Evolutionary conservation across 2,113 vertebrate species (phyloP).

Genomic region (Euleptes europaea): DNA sequence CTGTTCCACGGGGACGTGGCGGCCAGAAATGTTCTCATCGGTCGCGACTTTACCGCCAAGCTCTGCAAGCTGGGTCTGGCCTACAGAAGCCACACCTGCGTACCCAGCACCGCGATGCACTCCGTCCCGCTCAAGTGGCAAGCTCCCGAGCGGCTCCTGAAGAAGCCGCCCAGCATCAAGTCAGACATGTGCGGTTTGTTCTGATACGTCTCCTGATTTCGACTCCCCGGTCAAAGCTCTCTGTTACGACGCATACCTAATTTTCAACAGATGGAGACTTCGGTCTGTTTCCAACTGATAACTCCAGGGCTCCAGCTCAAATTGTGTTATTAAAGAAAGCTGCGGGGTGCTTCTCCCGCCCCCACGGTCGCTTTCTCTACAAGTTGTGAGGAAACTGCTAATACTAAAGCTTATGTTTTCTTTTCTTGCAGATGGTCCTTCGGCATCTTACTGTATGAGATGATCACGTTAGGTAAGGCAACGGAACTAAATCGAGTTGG

Average conservation of each 20-base stretch:
- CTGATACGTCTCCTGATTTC: not conserved
- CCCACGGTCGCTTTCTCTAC: not conserved
- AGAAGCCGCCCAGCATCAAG: slow-evolving; percentile 71
- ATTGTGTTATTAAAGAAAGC: not conserved
- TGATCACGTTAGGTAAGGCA: slow-evolving; percentile 88
- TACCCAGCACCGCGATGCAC: slow-evolving; percentile 57
- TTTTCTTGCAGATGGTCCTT: slow-evolving; percentile 88
- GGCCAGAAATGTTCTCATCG: slow-evolving; percentile 87
- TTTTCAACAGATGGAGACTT: not conserved
- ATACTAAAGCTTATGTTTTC: not conserved
- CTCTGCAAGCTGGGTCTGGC: slow-evolving; percentile 86
- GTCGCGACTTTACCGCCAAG: slow-evolving; percentile 81
- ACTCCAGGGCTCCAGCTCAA: not conserved
- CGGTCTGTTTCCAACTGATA: not conserved
- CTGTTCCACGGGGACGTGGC: slow-evolving; percentile 88
- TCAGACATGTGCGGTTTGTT: slow-evolving; percentile 84
- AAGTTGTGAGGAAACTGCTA: not conserved
- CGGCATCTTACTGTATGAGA: slow-evolving; percentile 92
- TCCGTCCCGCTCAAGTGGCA: slow-evolving; percentile 87
- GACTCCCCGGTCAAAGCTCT: not conserved
- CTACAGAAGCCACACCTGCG: slow-evolving; percentile 68
- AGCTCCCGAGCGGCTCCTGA: slow-evolving; percentile 86
- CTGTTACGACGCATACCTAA: not conserved
- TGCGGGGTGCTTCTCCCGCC: not conserved
- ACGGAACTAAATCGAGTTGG: not conserved